Percentiles rank a stretch among this genome's conserved stretches.
These are phyloP conservation scores for Catagonus wagneri DNA, from an alignment of 2,113 vertebrate genomes.

Conservation along the genomic window DNA sequence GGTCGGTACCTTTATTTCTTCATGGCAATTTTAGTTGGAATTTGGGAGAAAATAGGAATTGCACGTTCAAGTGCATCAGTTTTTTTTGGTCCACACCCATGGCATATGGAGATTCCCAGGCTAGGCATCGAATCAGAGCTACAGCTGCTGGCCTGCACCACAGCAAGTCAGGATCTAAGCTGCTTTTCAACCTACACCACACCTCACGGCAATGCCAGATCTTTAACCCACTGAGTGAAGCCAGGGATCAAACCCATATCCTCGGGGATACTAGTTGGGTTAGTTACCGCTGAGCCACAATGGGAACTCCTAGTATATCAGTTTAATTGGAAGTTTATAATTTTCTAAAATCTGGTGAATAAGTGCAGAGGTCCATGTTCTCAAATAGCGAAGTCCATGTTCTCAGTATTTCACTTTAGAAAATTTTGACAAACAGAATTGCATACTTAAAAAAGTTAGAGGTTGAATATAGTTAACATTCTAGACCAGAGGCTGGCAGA, in stretches of 20 bases:
- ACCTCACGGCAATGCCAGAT: too few species aligned
- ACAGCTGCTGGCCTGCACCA: too few species aligned
- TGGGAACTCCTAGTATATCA: not conserved
- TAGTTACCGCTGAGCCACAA: too few species aligned
- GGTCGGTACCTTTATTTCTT: not conserved
- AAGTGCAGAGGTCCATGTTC: not conserved
- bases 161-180: too few species aligned
- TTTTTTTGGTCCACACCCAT: too few species aligned
- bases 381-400: too few species aligned
- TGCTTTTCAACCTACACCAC: too few species aligned
- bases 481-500: not conserved
- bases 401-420: slow-evolving; percentile 43
- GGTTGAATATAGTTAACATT: slow-evolving; percentile 18
- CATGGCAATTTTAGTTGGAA: not conserved
- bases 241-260: too few species aligned
- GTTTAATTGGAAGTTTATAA: not conserved
- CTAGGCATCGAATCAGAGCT: too few species aligned
- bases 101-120: too few species aligned
- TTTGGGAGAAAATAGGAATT: slow-evolving; percentile 14
- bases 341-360: slow-evolving; percentile 7
- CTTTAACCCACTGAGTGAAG: too few species aligned
- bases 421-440: not conserved
- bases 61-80: not conserved
- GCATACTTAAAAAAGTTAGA: not conserved
- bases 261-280: too few species aligned